Percentiles rank a stretch among this genome's conserved stretches.
These are phyloP conservation scores for Porites cylindrica DNA, from an alignment of 92 coral and sea anemone species.

Conservation along the genomic window DNA sequence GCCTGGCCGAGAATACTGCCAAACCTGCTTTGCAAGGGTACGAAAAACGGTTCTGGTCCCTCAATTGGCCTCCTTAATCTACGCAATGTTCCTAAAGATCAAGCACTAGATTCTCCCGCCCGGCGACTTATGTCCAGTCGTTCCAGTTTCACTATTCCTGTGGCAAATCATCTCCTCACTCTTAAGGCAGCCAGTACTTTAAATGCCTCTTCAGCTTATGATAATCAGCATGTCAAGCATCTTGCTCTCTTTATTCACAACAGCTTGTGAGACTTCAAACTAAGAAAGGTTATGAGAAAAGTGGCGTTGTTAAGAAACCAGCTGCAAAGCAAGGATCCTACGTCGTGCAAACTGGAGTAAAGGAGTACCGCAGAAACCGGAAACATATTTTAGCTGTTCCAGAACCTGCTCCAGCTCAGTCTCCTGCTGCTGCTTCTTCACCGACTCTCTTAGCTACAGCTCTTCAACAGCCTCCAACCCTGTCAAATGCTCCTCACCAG, in stretches of 20 bases:
- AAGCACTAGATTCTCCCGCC: constrained; percentile 47
- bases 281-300: no score
- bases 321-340: neutral
- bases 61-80: constrained; percentile 9
- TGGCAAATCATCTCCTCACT: neutral
- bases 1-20: no score
- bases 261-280: no score
- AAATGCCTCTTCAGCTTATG: neutral
- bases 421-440: neutral
- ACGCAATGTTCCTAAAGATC: constrained; percentile 34
- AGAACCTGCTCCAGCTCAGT: neutral
- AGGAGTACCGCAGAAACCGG: neutral
- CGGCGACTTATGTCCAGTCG: neutral
- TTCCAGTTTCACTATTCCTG: neutral
- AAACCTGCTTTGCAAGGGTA: neutral
- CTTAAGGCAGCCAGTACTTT: neutral
- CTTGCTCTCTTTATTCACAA: no score
- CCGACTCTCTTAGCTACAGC: neutral
- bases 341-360: neutral
- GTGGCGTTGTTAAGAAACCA: no score
- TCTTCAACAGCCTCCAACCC: neutral
- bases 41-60: constrained; percentile 1
- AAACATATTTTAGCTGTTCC: no score
- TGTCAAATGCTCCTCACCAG: neutral
- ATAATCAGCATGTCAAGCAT: no score